Conservation (phyloP, 2,888 invertebrate genomes). For the Morpho achilles region DNA sequence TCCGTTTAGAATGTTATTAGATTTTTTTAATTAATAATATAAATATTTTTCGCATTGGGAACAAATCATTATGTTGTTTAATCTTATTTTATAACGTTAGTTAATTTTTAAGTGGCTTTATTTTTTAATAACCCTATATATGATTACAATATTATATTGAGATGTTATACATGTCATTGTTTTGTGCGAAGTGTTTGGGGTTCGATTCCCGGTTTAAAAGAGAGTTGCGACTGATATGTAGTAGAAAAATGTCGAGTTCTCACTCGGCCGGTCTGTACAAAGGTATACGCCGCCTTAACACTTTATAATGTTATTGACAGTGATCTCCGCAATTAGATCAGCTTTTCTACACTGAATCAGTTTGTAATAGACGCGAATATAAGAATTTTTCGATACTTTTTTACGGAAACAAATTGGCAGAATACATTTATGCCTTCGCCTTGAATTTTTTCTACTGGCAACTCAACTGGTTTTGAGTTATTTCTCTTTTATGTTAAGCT, state of each 20-base stretch:
- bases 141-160: slow-evolving; percentile 73
- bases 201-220: slow-evolving; percentile 59
- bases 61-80: slow-evolving; percentile 79
- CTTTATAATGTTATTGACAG: slow-evolving; percentile 62
- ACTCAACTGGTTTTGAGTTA: slow-evolving; percentile 10
- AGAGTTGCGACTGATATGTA: slow-evolving; percentile 76
- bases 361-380: slow-evolving; percentile 8
- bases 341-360: slow-evolving; percentile 19
- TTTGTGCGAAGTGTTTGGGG: slow-evolving; percentile 74
- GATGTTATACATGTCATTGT: slow-evolving; percentile 77
- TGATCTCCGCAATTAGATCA: slow-evolving; percentile 43
- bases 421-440: slow-evolving; percentile 12
- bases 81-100: slow-evolving; percentile 79
- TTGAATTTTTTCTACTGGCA: slow-evolving; percentile 19
- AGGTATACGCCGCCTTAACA: slow-evolving; percentile 77
- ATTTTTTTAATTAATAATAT: slow-evolving; percentile 60
- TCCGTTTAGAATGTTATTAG: slow-evolving; percentile 79
- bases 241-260: slow-evolving; percentile 58
- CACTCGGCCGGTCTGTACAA: slow-evolving; percentile 67
- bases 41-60: slow-evolving; percentile 75
- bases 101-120: slow-evolving; percentile 77
- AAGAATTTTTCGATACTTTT: slow-evolving; percentile 24
- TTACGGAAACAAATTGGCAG: slow-evolving; percentile 12
- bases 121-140: slow-evolving; percentile 70
- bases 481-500: slow-evolving; percentile 2